A percentile compares a stretch with the other conserved stretches of the same genome.
Evolutionary conservation across 2,113 vertebrate genomes (phyloP).

Genomic region (Steatornis caripensis): DNA sequence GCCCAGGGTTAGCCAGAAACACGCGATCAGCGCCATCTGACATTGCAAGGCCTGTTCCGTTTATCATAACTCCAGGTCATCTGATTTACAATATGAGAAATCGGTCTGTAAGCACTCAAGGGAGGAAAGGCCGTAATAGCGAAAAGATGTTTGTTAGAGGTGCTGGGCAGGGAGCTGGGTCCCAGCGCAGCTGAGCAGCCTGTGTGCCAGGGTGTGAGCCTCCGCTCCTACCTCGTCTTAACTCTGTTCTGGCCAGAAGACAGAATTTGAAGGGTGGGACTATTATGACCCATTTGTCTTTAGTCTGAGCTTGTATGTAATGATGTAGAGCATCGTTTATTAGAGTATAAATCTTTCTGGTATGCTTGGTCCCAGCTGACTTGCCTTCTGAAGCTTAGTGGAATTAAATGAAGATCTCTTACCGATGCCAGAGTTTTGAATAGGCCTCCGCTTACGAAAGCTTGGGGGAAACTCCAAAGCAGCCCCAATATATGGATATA

Average conservation of each 20-base stretch:
- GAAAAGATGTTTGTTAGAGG: neutral
- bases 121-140: accelerated
- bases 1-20: neutral
- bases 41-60: too few relatives aligned
- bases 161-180: neutral
- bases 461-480: neutral
- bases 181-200: neutral
- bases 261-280: neutral
- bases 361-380: neutral
- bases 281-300: neutral
- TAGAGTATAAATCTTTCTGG: neutral
- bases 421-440: neutral
- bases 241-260: neutral
- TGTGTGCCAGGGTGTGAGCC: neutral
- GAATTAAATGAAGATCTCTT: neutral
- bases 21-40: accelerated
- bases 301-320: neutral
- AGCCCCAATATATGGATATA: neutral
- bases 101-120: accelerated
- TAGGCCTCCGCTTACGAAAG: neutral
- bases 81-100: too few relatives aligned
- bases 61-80: accelerated
- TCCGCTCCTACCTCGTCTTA: neutral
- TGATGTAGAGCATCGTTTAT: neutral
- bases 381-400: neutral